Base-by-base conservation (phyloP, 2,888 invertebrate genomes). In the Eledone cirrhosa region DNA sequence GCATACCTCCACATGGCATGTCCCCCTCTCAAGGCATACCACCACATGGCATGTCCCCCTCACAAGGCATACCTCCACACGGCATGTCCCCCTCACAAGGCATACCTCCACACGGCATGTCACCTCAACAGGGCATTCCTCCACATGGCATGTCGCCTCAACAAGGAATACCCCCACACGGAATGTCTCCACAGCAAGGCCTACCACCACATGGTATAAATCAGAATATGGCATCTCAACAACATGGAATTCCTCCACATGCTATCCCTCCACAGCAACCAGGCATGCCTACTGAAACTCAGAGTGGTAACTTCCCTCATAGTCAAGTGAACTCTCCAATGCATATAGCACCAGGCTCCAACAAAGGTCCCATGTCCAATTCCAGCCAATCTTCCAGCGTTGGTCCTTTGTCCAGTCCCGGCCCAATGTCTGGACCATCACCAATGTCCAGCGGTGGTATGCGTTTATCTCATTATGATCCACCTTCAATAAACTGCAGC, bases 381-480 rank as follows among this genome's bases (percentile, higher is more conserved):
- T 87, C 87, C 77, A 87, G 87, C 83, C 88, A 88, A 81, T 85
- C 85, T 33, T 87, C 88, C 48, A 85, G 86, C 84, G 84, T 81
- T 75, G 83, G 82, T 77, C 85, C 84, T 75, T 80, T 85, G 81
- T 84, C 85, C 41, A 87, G 86, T 81, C 86, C 86, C 47, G 84
- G 85, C 69, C 84, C 87, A 24, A 81, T 85, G 65, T 82, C 82
- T 77, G 83, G 81, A 76, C 82, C 80, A 11, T 78, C 72, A 31
- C 80, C 80, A 59, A 80, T 85, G 80, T 86, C 88, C 63, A 86
- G 87, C 81, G 87, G 87, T 78, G 86, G 82, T 79, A 86, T 86
- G 85, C 84, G 88, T 81, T 86, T 89, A 48, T 86, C 87, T 59
- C 88, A 89, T 84, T 88, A 82, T 81, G 88, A 88, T 82, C 87